Percentiles rank a stretch among this genome's conserved stretches.
These are phyloP conservation scores for Trichonephila inaurata DNA, from an alignment of 1,140 invertebrate genomes.

Conservation along the genomic window DNA sequence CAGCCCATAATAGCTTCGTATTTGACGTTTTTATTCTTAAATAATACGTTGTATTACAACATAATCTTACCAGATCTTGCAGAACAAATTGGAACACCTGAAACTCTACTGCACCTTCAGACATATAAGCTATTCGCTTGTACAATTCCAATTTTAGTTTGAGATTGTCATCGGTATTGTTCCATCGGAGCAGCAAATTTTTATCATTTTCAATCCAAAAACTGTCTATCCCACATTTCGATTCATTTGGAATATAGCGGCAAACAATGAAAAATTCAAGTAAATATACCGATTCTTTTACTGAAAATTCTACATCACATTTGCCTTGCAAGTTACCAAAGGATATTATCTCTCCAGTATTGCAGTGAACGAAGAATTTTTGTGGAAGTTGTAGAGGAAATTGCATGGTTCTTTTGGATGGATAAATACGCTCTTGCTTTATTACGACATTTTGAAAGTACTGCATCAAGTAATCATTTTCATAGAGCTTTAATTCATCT, in stretches of 20 bases:
- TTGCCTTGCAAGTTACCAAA: not conserved
- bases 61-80: not conserved
- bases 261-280: not conserved
- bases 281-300: not conserved
- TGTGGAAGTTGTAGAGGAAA: slow-evolving; percentile 5
- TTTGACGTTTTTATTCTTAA: not conserved
- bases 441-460: not conserved
- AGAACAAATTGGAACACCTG: not conserved
- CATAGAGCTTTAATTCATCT: not conserved
- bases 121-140: not conserved
- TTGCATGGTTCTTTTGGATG: not conserved
- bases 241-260: not conserved
- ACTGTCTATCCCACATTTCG: not conserved
- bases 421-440: not conserved
- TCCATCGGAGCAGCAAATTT: not conserved
- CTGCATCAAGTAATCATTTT: slow-evolving; percentile 33
- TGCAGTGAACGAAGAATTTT: not conserved
- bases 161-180: not conserved
- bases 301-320: not conserved
- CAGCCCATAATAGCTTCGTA: not conserved
- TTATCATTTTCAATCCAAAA: not conserved
- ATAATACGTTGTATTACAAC: not conserved
- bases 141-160: not conserved
- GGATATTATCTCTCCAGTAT: not conserved
- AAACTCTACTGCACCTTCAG: not conserved